Percentiles rank a stretch among this genome's conserved stretches.
Conservation (phyloP, 2,113 vertebrate genomes). For the Parotia lawesii region DNA sequence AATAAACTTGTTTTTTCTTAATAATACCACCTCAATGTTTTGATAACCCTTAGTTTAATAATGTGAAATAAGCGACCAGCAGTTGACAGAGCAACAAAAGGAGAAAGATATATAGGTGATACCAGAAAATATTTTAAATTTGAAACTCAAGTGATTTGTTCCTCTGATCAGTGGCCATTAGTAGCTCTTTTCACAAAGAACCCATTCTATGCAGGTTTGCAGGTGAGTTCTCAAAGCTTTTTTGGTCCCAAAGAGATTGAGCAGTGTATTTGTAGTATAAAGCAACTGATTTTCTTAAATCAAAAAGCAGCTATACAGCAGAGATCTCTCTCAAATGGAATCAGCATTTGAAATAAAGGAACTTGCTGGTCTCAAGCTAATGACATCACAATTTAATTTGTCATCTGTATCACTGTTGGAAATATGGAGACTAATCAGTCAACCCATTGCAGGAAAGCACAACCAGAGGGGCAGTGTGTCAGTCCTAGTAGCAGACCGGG, state of each 20-base stretch:
- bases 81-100: neutral
- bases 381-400: neutral
- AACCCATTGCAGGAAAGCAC: rapidly evolving
- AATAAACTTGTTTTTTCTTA: neutral
- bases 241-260: neutral
- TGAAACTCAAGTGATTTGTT: neutral
- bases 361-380: neutral
- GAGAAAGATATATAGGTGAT: neutral
- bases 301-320: neutral
- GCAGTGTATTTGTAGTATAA: neutral
- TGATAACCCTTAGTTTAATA: neutral
- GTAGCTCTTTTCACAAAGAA: neutral
- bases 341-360: neutral
- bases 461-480: neutral
- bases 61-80: neutral
- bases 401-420: neutral
- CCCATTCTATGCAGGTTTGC: neutral
- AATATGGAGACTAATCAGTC: neutral
- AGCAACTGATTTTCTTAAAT: neutral
- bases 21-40: neutral
- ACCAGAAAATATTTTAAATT: neutral
- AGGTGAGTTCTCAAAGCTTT: neutral
- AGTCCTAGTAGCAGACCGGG: neutral
- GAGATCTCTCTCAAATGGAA: neutral
- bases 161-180: neutral